phyloP scores from a whole-genome alignment of 92 coral and sea anemone genomes.

The Nematostella vectensis region DNA sequence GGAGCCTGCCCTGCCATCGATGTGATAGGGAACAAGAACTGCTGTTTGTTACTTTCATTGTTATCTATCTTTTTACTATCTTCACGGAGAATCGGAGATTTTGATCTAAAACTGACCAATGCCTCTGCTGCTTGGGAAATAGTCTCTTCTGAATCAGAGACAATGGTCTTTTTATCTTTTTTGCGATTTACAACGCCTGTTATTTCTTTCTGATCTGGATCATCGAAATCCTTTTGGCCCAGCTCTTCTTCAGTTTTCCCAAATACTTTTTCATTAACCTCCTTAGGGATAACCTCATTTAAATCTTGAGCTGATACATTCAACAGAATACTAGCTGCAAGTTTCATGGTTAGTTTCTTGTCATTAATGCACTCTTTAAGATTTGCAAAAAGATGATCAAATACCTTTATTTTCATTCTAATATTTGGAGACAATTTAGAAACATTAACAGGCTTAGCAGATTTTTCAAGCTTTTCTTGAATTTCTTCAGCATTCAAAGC shows the following conservation, averaged over 20 bases:
- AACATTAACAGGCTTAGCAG: too few relatives aligned
- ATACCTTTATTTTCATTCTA: constrained; percentile 42
- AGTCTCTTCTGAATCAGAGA: constrained; percentile 45
- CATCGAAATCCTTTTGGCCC: constrained; percentile 2
- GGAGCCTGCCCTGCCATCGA: neutral
- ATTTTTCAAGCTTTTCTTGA: too few relatives aligned
- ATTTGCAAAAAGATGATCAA: constrained; percentile 54
- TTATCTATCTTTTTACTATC: constrained; percentile 17
- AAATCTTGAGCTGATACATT: constrained; percentile 37
- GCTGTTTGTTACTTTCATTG: neutral
- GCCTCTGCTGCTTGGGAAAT: constrained; percentile 92
- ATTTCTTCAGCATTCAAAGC: too few relatives aligned
- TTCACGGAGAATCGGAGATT: constrained; percentile 48
- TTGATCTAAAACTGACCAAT: constrained; percentile 66
- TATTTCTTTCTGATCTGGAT: neutral
- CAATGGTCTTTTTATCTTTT: neutral
- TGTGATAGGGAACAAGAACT: too few relatives aligned
- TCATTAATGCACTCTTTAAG: constrained; percentile 47
- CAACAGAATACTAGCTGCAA: constrained; percentile 46
- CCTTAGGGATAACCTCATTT: constrained; percentile 15
- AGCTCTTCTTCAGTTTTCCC: neutral
- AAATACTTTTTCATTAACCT: neutral
- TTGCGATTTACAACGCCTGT: neutral
- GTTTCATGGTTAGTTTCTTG: constrained; percentile 40
- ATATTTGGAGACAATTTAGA: constrained; percentile 17